Evolutionary conservation across 2,797 vertebrate species (phyloP).

Genomic region (Intellagama lesueurii): DNA sequence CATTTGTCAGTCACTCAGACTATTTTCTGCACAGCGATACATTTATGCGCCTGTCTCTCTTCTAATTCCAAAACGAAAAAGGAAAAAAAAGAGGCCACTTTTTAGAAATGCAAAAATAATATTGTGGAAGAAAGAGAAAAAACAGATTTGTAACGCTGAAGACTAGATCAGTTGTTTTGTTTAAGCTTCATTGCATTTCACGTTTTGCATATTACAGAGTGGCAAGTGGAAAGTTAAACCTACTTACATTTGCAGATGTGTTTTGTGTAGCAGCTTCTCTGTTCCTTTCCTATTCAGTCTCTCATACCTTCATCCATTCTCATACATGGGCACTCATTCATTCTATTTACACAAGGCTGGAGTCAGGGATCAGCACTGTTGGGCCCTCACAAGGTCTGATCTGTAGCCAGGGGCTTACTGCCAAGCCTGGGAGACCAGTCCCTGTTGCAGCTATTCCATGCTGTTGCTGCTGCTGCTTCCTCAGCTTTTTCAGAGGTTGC

Average conservation of each 20-base stretch:
- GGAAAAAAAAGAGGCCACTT: background rate
- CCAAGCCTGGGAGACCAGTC: background rate
- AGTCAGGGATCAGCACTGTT: background rate
- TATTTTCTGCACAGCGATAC: conserved; percentile 70
- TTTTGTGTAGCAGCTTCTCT: background rate
- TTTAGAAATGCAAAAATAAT: conserved; percentile 54
- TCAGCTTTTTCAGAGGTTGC: too few species aligned
- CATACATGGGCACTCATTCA: background rate
- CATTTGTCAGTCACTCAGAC: conserved; percentile 72
- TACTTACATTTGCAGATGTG: background rate
- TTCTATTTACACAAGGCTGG: background rate
- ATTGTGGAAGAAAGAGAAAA: conserved; percentile 42
- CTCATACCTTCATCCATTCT: background rate
- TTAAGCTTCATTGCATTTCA: conserved; percentile 45
- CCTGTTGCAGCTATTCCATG: background rate
- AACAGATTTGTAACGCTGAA: conserved; percentile 12
- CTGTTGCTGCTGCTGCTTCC: background rate
- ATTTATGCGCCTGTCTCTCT: conserved; percentile 61
- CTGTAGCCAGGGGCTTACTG: too few species aligned
- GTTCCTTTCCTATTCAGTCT: background rate
- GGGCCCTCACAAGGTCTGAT: too few species aligned
- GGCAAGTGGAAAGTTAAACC: background rate
- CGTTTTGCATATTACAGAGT: background rate
- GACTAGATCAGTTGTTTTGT: conserved; percentile 53
- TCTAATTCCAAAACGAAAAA: conserved; percentile 28